phyloP scores from a whole-genome alignment of 2,113 vertebrate genomes.

The Tyrannus savana region DNA sequence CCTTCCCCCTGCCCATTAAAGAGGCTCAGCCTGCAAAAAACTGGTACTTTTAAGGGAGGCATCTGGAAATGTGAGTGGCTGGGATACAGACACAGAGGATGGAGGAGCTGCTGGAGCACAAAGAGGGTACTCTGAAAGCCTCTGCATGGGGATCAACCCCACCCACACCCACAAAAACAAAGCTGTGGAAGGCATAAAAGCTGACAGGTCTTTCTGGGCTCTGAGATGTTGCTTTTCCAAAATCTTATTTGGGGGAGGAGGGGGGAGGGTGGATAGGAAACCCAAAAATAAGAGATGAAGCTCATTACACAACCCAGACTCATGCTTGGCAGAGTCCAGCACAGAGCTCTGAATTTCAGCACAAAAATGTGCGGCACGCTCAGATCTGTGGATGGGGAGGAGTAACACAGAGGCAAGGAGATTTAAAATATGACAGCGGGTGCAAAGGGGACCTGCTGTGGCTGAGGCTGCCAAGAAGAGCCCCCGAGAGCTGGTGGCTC shows the following conservation, averaged over 20 bases:
- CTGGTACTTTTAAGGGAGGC: not conserved
- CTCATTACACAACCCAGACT: slow-evolving; percentile 18
- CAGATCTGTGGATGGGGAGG: not conserved
- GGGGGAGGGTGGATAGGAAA: not conserved
- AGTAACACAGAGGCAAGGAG: not conserved
- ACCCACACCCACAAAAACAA: not conserved
- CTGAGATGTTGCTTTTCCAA: not conserved
- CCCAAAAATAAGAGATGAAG: not conserved
- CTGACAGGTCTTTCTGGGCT: not conserved
- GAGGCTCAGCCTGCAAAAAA: not conserved
- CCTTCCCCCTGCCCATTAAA: not conserved
- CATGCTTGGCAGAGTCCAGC: slow-evolving; percentile 15
- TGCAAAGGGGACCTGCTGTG: not conserved
- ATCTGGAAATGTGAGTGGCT: not conserved
- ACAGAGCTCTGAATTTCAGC: not conserved
- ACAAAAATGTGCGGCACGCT: slow-evolving; percentile 13
- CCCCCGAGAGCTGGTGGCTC: not conserved
- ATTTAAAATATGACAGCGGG: not conserved
- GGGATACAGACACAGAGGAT: not conserved
- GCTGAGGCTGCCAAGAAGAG: fast-evolving
- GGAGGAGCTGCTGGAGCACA: not conserved
- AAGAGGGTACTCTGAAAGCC: not conserved
- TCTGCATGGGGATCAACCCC: not conserved
- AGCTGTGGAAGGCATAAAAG: not conserved
- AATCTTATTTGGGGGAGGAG: not conserved